These are phyloP conservation scores for Hypsibius dujardini DNA, from an alignment of 1,140 invertebrate species.

Conservation along the genomic window DNA sequence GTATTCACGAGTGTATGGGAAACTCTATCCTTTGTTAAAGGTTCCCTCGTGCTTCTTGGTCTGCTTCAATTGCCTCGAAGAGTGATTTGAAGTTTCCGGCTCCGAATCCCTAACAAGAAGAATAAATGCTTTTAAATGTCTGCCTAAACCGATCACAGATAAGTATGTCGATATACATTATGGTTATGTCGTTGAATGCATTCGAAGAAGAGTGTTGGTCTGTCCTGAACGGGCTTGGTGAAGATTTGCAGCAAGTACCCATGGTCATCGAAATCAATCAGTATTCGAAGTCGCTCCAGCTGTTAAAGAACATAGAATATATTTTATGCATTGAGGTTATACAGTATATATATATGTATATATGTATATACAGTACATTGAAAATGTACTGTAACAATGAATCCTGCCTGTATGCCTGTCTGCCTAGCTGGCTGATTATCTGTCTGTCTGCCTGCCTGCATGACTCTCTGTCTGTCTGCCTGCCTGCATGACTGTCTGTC, in stretches of 20 bases:
- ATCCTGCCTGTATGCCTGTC: too few relatives aligned
- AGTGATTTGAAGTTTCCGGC: slow-evolving; percentile 97
- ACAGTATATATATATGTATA: slow-evolving; percentile 7
- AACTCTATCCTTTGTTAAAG: slow-evolving; percentile 39
- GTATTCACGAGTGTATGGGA: too few relatives aligned
- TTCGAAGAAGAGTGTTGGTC: slow-evolving; percentile 90
- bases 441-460: too few relatives aligned
- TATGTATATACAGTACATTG: neutral
- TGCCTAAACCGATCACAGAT: neutral
- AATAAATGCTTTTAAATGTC: slow-evolving; percentile 18
- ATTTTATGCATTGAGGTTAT: neutral
- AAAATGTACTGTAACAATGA: too few relatives aligned
- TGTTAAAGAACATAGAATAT: slow-evolving; percentile 22
- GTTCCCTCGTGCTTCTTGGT: slow-evolving; percentile 85
- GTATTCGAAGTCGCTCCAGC: slow-evolving; percentile 66
- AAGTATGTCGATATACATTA: slow-evolving; percentile 42
- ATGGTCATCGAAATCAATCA: slow-evolving; percentile 93
- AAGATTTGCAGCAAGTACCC: slow-evolving; percentile 97
- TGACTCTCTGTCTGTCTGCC: too few relatives aligned
- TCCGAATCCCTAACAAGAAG: slow-evolving; percentile 72
- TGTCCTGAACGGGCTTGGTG: slow-evolving; percentile 90
- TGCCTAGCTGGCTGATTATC: too few relatives aligned
- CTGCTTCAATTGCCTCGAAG: slow-evolving; percentile 90
- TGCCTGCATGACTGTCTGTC: too few relatives aligned
- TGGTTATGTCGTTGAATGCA: slow-evolving; percentile 92